phyloP scores from a whole-genome alignment of 1,140 invertebrate genomes.

The Caerostris darwini region DNA sequence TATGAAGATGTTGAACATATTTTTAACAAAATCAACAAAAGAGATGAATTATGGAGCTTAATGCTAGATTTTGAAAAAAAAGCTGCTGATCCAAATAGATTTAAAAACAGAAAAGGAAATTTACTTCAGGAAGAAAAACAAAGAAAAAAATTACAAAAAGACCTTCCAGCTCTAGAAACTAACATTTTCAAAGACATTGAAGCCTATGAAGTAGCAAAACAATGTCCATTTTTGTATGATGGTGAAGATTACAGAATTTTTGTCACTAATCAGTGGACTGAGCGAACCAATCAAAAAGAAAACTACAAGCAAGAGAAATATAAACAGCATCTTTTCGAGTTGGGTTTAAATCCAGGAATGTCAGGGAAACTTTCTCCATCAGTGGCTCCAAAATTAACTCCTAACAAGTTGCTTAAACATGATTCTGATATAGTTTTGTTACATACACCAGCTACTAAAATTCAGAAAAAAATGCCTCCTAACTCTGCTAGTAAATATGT shows the following conservation, averaged over 20 bases:
- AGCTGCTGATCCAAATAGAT: constrained; percentile 89
- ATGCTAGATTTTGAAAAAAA: constrained; percentile 87
- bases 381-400: constrained; percentile 14
- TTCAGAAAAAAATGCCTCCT: not conserved
- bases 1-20: constrained; percentile 87
- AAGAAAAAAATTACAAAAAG: constrained; percentile 88
- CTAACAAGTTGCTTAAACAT: constrained; percentile 48
- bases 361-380: constrained; percentile 26
- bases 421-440: not conserved
- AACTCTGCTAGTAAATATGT: not conserved
- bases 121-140: constrained; percentile 92
- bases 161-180: constrained; percentile 83
- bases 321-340: not conserved
- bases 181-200: constrained; percentile 81
- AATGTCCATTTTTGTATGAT: constrained; percentile 81
- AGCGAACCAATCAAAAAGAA: constrained; percentile 81
- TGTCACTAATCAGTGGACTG: constrained; percentile 81
- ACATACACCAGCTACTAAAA: not conserved
- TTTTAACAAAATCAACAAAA: constrained; percentile 83
- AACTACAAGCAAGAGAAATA: constrained; percentile 81
- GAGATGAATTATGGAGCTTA: constrained; percentile 86
- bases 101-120: constrained; percentile 91
- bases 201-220: constrained; percentile 81
- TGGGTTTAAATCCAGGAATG: not conserved
- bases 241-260: constrained; percentile 81